Evolutionary conservation across 2,113 vertebrate genomes (phyloP).

Genomic region (Megaceryle maxima): DNA sequence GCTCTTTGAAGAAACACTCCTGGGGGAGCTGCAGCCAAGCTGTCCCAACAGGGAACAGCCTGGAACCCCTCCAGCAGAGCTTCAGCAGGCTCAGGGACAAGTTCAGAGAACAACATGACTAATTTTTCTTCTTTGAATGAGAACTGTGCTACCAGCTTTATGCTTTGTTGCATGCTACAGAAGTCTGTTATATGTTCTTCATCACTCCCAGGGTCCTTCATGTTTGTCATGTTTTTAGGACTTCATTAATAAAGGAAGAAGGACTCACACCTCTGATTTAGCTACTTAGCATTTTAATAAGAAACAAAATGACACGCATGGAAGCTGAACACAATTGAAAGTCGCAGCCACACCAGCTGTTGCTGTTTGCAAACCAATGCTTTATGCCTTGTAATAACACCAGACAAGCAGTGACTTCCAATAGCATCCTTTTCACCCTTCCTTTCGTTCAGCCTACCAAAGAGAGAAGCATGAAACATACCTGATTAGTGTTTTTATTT

Average conservation of each 20-base stretch:
- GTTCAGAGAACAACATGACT: background rate
- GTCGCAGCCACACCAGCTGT: background rate
- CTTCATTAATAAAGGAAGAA: background rate
- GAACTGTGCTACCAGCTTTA: background rate
- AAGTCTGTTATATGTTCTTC: background rate
- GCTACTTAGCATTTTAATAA: conserved; percentile 3
- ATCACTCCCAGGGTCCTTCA: background rate
- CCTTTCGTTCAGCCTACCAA: background rate
- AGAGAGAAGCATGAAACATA: background rate
- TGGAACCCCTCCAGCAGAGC: background rate
- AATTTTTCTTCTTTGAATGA: background rate
- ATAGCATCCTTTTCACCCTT: background rate
- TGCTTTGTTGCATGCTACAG: background rate
- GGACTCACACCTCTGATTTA: background rate
- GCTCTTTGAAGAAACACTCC: background rate
- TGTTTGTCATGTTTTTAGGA: background rate
- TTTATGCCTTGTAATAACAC: background rate
- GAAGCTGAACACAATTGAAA: background rate
- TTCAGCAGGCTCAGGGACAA: background rate
- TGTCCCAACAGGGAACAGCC: background rate
- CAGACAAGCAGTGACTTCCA: background rate
- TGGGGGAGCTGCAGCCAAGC: accelerated
- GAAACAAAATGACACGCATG: background rate
- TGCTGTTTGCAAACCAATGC: conserved; percentile 38
- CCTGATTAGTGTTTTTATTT: background rate